phyloP scores from a whole-genome alignment of 2,113 vertebrate species.

The Oreocharis arfaki region DNA sequence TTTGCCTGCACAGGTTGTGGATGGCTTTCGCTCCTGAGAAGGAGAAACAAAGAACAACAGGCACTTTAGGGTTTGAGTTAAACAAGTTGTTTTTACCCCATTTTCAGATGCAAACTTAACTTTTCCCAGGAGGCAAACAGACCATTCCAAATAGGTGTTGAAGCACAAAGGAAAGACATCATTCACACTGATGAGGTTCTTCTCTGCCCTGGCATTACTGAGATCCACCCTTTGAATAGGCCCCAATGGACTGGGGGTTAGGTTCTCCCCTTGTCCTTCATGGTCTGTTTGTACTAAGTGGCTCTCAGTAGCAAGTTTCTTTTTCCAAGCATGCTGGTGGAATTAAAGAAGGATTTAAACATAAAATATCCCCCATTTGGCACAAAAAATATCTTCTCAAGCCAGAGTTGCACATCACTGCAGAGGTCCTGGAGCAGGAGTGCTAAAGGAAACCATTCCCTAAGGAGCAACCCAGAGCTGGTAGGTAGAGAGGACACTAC shows the following conservation, averaged over 20 bases:
- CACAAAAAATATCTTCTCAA: not conserved
- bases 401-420: not conserved
- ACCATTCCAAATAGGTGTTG: not conserved
- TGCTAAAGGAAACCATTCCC: not conserved
- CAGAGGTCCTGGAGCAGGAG: not conserved
- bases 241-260: not conserved
- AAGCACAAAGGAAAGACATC: not conserved
- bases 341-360: not conserved
- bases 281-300: not conserved
- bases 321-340: not conserved
- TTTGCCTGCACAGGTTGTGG: not conserved
- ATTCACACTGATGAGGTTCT: not conserved
- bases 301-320: not conserved
- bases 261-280: not conserved
- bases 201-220: not conserved
- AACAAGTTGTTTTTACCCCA: not conserved
- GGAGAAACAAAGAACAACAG: not conserved
- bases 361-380: not conserved
- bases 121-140: not conserved
- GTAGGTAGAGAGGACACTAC: not conserved
- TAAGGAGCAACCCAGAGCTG: not conserved
- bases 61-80: not conserved
- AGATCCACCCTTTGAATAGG: not conserved
- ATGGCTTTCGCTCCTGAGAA: slow-evolving; percentile 36
- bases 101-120: not conserved